These are phyloP conservation scores for Charaxes varanes DNA, from an alignment of 1,140 invertebrate species.

Conservation along the genomic window DNA sequence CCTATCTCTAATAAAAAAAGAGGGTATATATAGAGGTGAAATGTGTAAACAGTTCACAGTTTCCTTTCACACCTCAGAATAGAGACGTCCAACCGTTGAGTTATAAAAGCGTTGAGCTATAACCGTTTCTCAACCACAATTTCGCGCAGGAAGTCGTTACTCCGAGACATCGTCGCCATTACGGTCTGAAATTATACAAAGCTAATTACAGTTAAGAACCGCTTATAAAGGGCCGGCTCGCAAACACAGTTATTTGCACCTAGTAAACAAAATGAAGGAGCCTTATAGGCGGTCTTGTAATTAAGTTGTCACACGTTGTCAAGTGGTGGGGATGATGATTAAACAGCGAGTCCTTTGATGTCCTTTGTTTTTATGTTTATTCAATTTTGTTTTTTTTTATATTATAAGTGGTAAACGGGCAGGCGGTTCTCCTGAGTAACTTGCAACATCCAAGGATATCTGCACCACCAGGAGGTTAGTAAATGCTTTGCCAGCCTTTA, in stretches of 20 bases:
- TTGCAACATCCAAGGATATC: too few relatives aligned
- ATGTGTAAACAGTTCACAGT: neutral
- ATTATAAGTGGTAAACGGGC: too few relatives aligned
- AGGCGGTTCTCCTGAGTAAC: too few relatives aligned
- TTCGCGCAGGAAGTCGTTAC: constrained; percentile 18
- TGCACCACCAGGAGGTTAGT: too few relatives aligned
- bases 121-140: constrained; percentile 12
- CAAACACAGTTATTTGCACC: constrained; percentile 17
- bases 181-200: constrained; percentile 18
- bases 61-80: constrained; percentile 3
- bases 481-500: too few relatives aligned
- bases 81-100: constrained; percentile 6
- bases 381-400: too few relatives aligned
- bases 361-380: too few relatives aligned
- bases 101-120: constrained; percentile 6
- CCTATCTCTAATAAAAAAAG: too few relatives aligned
- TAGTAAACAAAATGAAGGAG: constrained; percentile 15
- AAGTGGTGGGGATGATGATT: too few relatives aligned
- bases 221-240: constrained; percentile 5
- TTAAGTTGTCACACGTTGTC: constrained; percentile 1
- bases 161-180: constrained; percentile 10
- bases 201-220: constrained; percentile 19
- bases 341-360: too few relatives aligned
- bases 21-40: too few relatives aligned
- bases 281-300: constrained; percentile 6